Percentiles rank a stretch among this genome's conserved stretches.
Evolutionary conservation across 2,797 vertebrate species (phyloP).

Genomic region (Lacerta agilis): DNA sequence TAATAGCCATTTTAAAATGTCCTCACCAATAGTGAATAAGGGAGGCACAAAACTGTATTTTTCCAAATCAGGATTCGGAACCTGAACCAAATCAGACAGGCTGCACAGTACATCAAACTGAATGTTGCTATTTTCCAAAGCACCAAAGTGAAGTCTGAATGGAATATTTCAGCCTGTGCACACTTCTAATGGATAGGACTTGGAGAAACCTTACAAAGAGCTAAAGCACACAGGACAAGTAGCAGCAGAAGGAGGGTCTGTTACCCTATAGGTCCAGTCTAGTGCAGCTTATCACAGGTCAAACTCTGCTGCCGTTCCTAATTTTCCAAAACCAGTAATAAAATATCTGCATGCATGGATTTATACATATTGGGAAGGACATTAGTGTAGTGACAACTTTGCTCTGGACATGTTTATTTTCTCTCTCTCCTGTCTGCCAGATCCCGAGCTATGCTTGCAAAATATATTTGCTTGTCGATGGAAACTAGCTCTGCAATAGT

Average conservation of each 20-base stretch:
- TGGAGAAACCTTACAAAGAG: neutral
- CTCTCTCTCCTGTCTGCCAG: too few species aligned
- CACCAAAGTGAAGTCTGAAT: too few species aligned
- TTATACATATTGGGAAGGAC: neutral
- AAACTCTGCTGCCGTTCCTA: neutral
- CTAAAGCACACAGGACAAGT: neutral
- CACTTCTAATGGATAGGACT: neutral
- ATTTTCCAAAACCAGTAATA: neutral
- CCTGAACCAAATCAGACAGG: too few species aligned
- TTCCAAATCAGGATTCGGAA: too few species aligned
- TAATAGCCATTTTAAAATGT: too few species aligned
- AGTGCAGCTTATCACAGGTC: neutral
- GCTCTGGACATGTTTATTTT: neutral
- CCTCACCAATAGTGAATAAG: too few species aligned
- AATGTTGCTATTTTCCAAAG: too few species aligned
- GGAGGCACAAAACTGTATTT: too few species aligned
- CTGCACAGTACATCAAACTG: too few species aligned
- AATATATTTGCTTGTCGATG: constrained; percentile 26
- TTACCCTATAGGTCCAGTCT: neutral
- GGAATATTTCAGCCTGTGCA: neutral
- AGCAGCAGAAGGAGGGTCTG: neutral
- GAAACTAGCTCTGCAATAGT: neutral
- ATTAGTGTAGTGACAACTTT: neutral
- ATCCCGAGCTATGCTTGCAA: constrained; percentile 3
- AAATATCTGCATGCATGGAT: neutral